Base-by-base conservation (phyloP, 2,888 invertebrate species). In the Plutella xylostella region DNA sequence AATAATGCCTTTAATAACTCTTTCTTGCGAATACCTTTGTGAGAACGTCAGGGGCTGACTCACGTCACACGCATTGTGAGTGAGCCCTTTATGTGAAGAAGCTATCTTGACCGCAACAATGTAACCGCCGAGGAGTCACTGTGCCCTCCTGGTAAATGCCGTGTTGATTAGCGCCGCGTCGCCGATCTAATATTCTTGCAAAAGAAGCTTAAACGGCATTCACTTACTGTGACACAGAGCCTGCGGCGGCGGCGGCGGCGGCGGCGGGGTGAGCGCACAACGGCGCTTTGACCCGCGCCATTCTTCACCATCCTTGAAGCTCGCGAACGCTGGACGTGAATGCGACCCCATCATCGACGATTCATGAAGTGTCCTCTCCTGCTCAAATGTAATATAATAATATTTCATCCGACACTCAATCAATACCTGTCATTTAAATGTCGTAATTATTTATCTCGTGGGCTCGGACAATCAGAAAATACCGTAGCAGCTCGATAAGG, bases 21-120 rank as follows among this genome's bases (percentile, higher is more conserved):
- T 70, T 74, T 72, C 72, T 70, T 65, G 72, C 61, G 63, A 72
- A 72, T 72, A 65, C 68, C 70, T 77, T 72, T 72, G 72, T 72
- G 74, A 70, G 73, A 72, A 75, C 71, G 69, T 66, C 69, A 71
- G 66, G 64, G 65, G 52, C 55, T 75, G 77, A 76, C 58, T 76
- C 75, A 76, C 64, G 60, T 56, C 56, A 53, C 60, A 60, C 53
- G 59, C 64, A 58, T 68, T 67, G 41, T 61, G 54, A 55, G 59
- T 62, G 59, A 64, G 63, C 67, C 70, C 68, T 72, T 71, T 67
- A 63, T 61, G 61, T 58, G 55, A 59, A 51, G 44, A 54, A 21
- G 41, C 11, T 31, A 3, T 20, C 12, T 18, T 20, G 30, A 42
- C 34, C 42, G 34, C 33, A 34, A n/a, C 15, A 39, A 22, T 28